Evolutionary conservation across 1,140 invertebrate species (phyloP).

Genomic region (Trinorchestia longiramus): DNA sequence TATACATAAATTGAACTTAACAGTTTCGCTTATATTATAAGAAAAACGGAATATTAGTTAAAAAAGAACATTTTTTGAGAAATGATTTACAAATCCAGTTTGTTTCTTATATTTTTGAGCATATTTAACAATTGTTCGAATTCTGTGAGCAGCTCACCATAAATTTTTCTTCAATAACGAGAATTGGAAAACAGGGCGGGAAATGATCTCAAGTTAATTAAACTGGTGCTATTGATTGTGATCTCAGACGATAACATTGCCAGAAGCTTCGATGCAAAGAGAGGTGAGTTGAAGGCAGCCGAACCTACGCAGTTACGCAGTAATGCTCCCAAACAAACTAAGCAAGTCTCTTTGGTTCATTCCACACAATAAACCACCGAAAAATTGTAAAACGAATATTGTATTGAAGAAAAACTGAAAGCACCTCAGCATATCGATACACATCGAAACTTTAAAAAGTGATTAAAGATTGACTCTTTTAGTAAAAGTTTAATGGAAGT

Average conservation of each 20-base stretch:
- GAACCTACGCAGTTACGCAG: neutral
- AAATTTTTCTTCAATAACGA: neutral
- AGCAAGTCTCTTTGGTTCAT: neutral
- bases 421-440: neutral
- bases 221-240: neutral
- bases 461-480: neutral
- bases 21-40: too few relatives aligned
- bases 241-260: neutral
- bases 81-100: too few relatives aligned
- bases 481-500: neutral
- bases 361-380: neutral
- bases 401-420: neutral
- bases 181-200: neutral
- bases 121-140: neutral
- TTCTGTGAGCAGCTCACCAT: neutral
- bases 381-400: neutral
- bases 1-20: too few relatives aligned
- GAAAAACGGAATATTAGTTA: too few relatives aligned
- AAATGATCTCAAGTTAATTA: neutral
- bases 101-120: too few relatives aligned
- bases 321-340: neutral
- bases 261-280: neutral
- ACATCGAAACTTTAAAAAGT: neutral
- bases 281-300: neutral
- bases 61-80: too few relatives aligned